These are phyloP conservation scores for Paradisaea rubra DNA, from an alignment of 2,113 vertebrate species.

Conservation along the genomic window DNA sequence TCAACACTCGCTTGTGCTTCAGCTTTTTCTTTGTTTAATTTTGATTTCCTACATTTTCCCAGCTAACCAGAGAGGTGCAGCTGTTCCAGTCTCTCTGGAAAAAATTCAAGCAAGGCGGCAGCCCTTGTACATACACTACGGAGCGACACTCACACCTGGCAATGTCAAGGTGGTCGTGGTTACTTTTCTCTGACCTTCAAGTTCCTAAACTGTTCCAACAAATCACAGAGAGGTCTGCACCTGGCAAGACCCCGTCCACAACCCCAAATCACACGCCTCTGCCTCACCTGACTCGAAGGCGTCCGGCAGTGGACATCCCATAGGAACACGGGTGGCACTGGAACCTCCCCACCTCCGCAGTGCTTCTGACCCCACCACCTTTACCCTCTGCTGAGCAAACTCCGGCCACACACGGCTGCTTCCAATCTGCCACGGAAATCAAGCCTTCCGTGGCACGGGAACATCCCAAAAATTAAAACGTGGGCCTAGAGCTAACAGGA, in stretches of 20 bases:
- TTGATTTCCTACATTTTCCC: not conserved
- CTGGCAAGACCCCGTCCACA: not conserved
- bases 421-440: not conserved
- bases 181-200: not conserved
- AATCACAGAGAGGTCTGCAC: not conserved
- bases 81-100: not conserved
- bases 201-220: not conserved
- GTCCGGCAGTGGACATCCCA: accelerated
- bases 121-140: accelerated
- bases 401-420: not conserved
- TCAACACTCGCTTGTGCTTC: not conserved
- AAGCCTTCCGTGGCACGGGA: not conserved
- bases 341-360: accelerated
- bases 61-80: not conserved
- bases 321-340: accelerated
- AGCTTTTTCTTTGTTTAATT: conserved; percentile 3
- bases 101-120: not conserved
- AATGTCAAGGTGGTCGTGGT: not conserved
- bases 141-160: not conserved
- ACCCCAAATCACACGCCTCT: not conserved
- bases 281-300: accelerated
- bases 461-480: not conserved
- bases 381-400: not conserved
- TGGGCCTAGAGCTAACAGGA: not conserved
- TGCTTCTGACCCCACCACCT: not conserved